Conservation (phyloP, 2,888 invertebrate genomes). For the Xestoiulus laeticollis region DNA sequence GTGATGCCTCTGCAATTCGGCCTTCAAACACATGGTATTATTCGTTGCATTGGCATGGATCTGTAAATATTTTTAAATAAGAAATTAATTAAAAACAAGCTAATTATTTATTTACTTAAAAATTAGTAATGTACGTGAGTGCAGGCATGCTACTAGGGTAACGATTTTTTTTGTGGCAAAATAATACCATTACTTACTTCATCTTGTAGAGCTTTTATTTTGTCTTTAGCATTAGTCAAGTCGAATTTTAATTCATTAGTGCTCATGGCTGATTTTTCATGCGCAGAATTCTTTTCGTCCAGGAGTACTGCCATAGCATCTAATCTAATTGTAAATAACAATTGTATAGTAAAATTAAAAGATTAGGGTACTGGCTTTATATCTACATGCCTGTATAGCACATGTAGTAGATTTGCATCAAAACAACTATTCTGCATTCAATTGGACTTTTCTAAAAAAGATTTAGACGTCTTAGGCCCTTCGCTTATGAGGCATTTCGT, state of each 20-base stretch:
- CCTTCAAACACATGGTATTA: not conserved
- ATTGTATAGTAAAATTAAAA: no score
- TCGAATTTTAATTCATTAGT: not conserved
- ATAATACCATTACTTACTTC: not conserved
- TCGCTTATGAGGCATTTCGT: no score
- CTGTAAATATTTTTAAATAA: not conserved
- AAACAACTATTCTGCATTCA: no score
- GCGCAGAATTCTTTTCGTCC: not conserved
- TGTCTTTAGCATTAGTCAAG: not conserved
- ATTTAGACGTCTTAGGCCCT: no score
- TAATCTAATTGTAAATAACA: not conserved
- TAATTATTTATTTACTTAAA: no score
- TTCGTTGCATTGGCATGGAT: not conserved
- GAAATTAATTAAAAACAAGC: not conserved
- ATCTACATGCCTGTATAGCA: no score
- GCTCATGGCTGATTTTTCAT: not conserved
- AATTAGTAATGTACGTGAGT: no score
- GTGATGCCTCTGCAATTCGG: not conserved
- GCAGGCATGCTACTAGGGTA: no score
- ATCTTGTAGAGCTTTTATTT: not conserved
- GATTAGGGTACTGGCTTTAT: no score
- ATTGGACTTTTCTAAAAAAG: no score
- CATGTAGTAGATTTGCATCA: no score
- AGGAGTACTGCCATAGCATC: not conserved
- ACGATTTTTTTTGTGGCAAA: no score